Evolutionary conservation across 2,797 vertebrate genomes (phyloP), one percentile per base, ranked within the genome.

Genomic region (Phoxinus dragarum): DNA sequence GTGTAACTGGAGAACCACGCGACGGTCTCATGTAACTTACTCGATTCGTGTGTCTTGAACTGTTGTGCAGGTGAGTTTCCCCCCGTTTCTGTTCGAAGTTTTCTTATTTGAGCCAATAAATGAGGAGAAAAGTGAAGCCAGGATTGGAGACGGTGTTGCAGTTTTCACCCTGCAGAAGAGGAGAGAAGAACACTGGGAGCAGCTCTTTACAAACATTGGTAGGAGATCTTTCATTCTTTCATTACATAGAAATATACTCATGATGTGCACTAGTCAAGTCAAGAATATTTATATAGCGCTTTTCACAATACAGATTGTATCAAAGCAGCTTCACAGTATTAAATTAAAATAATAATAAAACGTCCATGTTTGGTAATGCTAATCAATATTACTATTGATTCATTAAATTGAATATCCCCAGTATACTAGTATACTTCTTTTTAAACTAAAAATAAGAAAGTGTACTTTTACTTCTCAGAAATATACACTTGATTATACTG

Each of bases 21-120:
- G n/a, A 34, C 3, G 40, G 1, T 7, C 0, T 72, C 23, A 31
- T 44, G 3, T 3, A n/a, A 5, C 1, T 3, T 54, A 12, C 47
- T 54, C 23, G 54, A 9, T 38, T 71, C 47, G 1, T 73, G 42
- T 47, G 23, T 82, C 0, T 40, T 59, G 67, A 8, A 3, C 17
- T 16, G 38, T 76, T 31, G 68, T 81, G 17, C 86, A 99, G 98
- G 96, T 98, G 31, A 96, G 95, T 93, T 94, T 94, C 36, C 95
- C 97, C 7, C 98, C 98, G 0, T 98, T 96, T 89, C 91, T 99
- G n/a, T 98, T 99, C 79, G 98, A 99, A 88, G 94, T 93, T 0
- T 92, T 99, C 92, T 92, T 98, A 0, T 96, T 90, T 8, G 95
- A 95, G 31, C 93, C 95, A 9, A 94, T 99, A n/a, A 96, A 98